phyloP scores from a whole-genome alignment of 2,888 invertebrate genomes.

The Orchestes rusci region DNA sequence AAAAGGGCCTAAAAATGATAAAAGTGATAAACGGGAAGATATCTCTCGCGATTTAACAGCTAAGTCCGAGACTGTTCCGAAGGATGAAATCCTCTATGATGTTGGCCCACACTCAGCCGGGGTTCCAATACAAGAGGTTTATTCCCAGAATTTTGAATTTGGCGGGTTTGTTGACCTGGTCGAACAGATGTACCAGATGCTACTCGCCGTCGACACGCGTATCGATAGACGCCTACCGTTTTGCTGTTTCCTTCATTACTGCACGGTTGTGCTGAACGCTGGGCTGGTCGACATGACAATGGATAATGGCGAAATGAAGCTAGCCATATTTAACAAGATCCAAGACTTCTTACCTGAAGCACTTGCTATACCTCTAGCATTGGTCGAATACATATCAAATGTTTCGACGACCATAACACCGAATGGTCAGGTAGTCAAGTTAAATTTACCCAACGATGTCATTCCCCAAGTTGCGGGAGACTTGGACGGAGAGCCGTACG shows the following conservation, averaged over 20 bases:
- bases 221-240: too few species aligned
- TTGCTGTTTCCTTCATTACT: too few species aligned
- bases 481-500: background rate
- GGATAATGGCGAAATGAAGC: too few species aligned
- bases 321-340: too few species aligned
- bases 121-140: background rate
- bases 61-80: too few species aligned
- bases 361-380: background rate
- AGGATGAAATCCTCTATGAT: too few species aligned
- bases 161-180: background rate
- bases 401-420: background rate
- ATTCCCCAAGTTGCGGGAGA: background rate
- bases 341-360: background rate
- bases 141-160: background rate
- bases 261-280: background rate
- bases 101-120: background rate
- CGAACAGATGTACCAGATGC: background rate
- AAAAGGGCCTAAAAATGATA: too few species aligned
- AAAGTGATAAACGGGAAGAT: too few species aligned
- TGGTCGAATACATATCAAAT: background rate
- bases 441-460: background rate
- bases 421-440: background rate
- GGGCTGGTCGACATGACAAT: background rate
- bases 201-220: background rate
- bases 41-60: too few species aligned